Conservation (phyloP, 2,797 vertebrate species). For the Leucoraja ocellata region DNA sequence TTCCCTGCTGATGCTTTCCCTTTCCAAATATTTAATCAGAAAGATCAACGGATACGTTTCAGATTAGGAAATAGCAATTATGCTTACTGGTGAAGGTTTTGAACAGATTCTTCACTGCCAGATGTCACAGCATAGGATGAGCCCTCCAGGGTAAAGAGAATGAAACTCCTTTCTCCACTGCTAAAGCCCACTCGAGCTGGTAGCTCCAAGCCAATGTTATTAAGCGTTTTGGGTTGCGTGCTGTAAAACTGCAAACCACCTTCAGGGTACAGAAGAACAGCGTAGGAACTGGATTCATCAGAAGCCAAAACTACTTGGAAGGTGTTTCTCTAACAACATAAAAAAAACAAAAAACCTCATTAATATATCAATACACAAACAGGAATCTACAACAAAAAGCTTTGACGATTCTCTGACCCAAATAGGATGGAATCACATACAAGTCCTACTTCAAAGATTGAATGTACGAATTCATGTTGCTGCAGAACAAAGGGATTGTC, state of each 20-base stretch:
- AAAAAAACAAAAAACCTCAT: conserved; percentile 40
- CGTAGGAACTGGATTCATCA: conserved; percentile 68
- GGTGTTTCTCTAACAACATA: conserved; percentile 74
- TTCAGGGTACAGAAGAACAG: conserved; percentile 77
- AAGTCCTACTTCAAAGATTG: background rate
- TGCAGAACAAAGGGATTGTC: too few species aligned
- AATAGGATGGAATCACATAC: background rate
- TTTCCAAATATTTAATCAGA: background rate
- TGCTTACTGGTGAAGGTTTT: conserved; percentile 71
- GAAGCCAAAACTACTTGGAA: conserved; percentile 83
- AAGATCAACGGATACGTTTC: conserved; percentile 1
- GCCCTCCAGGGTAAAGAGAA: conserved; percentile 58
- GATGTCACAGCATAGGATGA: conserved; percentile 66
- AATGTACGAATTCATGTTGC: background rate
- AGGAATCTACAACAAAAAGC: background rate
- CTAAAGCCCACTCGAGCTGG: conserved; percentile 73
- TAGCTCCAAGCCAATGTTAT: conserved; percentile 45
- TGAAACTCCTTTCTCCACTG: conserved; percentile 60
- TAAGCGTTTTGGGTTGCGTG: conserved; percentile 51
- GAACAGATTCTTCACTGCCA: conserved; percentile 63
- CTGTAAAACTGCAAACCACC: conserved; percentile 71
- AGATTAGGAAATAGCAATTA: conserved; percentile 11
- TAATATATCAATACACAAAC: background rate
- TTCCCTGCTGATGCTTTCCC: background rate
- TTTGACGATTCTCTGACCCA: background rate